Conservation (phyloP, 2,888 invertebrate genomes). For the Zygaena filipendulae region DNA sequence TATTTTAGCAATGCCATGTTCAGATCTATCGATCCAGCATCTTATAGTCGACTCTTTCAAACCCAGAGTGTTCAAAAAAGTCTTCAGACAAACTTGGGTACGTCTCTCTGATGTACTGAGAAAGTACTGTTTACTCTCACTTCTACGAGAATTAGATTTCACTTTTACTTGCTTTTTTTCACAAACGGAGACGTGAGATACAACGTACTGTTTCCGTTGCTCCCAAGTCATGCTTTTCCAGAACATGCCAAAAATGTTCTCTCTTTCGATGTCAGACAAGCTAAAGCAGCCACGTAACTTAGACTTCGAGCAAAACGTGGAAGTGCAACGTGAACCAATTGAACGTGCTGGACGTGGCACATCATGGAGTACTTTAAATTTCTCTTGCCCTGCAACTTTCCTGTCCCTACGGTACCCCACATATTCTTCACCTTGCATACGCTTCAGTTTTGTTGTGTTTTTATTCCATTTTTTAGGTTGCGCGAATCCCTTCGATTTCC, state of each 20-base stretch:
- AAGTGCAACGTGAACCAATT: constrained; percentile 11
- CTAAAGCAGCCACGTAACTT: constrained; percentile 9
- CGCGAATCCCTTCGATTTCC: constrained; percentile 5
- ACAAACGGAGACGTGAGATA: constrained; percentile 11
- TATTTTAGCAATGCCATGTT: neutral
- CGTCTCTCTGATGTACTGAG: neutral
- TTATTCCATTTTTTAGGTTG: constrained; percentile 8
- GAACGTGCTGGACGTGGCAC: constrained; percentile 13
- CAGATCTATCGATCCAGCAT: constrained; percentile 1
- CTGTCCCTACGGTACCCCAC: constrained; percentile 12
- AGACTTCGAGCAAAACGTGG: constrained; percentile 7
- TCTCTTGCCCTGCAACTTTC: constrained; percentile 12
- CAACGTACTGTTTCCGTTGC: constrained; percentile 10
- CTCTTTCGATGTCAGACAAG: constrained; percentile 7
- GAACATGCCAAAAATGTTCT: constrained; percentile 8
- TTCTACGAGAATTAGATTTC: constrained; percentile 5
- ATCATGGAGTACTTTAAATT: constrained; percentile 14
- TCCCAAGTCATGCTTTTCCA: constrained; percentile 6
- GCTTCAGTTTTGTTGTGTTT: constrained; percentile 10
- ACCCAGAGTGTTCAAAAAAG: constrained; percentile 11
- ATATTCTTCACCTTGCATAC: constrained; percentile 14
- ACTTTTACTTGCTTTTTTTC: constrained; percentile 9
- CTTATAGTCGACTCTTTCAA: constrained; percentile 8
- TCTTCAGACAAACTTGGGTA: neutral
- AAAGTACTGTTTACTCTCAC: neutral